These are phyloP conservation scores for Rugalucina vietnamica DNA, from an alignment of 2,888 invertebrate genomes.

Conservation along the genomic window DNA sequence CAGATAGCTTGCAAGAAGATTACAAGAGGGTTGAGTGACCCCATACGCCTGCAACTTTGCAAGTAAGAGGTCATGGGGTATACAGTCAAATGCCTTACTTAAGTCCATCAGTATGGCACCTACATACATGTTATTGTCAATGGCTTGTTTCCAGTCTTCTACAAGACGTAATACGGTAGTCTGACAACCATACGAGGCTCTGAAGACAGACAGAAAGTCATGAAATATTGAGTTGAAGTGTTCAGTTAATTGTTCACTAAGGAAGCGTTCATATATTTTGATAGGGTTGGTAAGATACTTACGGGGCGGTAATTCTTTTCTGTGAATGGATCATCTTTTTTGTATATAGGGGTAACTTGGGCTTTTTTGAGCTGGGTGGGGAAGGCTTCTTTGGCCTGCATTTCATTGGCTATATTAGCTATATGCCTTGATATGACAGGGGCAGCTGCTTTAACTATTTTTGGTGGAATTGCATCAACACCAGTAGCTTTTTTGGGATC, in stretches of 20 bases:
- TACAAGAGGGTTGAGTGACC: background rate
- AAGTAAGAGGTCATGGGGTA: slow-evolving; percentile 1
- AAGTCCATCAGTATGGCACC: background rate
- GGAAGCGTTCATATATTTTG: slow-evolving; percentile 21
- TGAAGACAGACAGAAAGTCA: slow-evolving; percentile 20
- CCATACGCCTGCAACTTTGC: slow-evolving; percentile 15
- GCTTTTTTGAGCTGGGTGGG: slow-evolving; percentile 1
- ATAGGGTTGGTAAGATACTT: slow-evolving; percentile 13
- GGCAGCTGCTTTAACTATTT: slow-evolving; percentile 7
- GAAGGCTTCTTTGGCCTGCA: background rate
- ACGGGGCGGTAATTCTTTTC: slow-evolving; percentile 35
- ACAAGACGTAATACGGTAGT: slow-evolving; percentile 20
- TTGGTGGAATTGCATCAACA: slow-evolving; percentile 13
- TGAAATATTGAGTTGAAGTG: slow-evolving; percentile 22
- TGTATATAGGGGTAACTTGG: slow-evolving; percentile 29
- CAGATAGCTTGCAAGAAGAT: slow-evolving; percentile 16
- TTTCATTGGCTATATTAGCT: background rate
- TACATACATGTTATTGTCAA: slow-evolving; percentile 5
- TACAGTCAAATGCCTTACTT: background rate
- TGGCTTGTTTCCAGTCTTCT: slow-evolving; percentile 1
- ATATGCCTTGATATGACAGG: slow-evolving; percentile 11
- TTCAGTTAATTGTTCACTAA: slow-evolving; percentile 16
- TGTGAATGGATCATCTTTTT: slow-evolving; percentile 33
- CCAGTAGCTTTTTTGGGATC: slow-evolving; percentile 32
- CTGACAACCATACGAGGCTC: slow-evolving; percentile 22